Evolutionary conservation across 2,888 invertebrate genomes (phyloP), one percentile per base, ranked within the genome.

Genomic region (Kuschelorhynchus macadamiae): DNA sequence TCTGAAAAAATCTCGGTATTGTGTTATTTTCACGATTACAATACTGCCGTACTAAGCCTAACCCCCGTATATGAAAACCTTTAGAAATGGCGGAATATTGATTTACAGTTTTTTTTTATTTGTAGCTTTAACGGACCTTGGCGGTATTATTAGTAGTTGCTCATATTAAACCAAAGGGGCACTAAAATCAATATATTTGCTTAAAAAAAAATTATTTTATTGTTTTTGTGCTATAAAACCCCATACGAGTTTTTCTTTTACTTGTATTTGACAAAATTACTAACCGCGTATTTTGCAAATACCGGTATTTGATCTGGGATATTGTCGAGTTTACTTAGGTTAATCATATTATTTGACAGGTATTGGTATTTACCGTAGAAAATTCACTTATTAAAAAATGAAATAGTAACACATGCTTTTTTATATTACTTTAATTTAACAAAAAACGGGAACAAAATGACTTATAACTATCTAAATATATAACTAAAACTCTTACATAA

Each of bases 201-300:
- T 11, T 36, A 36, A 36, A 36, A 36, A 36, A n/a, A 3, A n/a
- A n/a, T n/a, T 36, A 36, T 36, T 36, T 36, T 36, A 36, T 36
- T 7, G 36, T 36, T 36, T 36, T 36, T 36, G 11, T 36, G 36
- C 11, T 36, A 3, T 36, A 36, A 36, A 36, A n/a, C 36, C 36
- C 36, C 3, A 36, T 36, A 36, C 36, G 36, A 36, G 11, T 36
- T 7, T 7, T 36, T 36, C 3, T 36, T 11, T 12, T 7, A 36
- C 3, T 36, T 36, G 3, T 25, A 25, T 25, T 25, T 25, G 25
- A 7, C 25, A 5, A 25, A 7, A 5, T 25, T 25, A 5, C 36
- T 36, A 36, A 2, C n/a, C 36, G 11, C n/a, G n/a, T n/a, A n/a
- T n/a, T n/a, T n/a, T n/a, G n/a, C n/a, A n/a, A 36, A 36, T 7